Evolutionary conservation across 1,140 invertebrate species (phyloP).

Genomic region (Drosophila tropicalis): DNA sequence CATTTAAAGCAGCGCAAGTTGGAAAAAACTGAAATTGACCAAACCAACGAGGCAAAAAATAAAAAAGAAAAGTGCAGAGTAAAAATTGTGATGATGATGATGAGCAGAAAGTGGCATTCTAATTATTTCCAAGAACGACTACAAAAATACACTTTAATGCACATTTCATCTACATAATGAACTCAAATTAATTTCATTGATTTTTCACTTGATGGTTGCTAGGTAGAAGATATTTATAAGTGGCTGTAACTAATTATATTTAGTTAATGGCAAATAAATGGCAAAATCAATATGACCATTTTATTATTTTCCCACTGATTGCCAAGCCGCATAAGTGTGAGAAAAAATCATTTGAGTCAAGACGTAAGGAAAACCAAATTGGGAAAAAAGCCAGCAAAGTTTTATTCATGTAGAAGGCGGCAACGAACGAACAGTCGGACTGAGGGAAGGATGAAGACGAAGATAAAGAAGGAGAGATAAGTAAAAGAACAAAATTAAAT

Average conservation of each 20-base stretch:
- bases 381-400: slow-evolving; percentile 43
- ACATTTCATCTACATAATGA: neutral
- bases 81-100: neutral
- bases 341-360: neutral
- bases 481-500: slow-evolving; percentile 82
- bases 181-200: neutral
- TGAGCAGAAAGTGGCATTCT: neutral
- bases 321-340: neutral
- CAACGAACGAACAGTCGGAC: neutral
- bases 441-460: slow-evolving; percentile 4
- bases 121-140: neutral
- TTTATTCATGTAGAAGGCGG: neutral
- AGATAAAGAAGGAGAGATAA: slow-evolving; percentile 57
- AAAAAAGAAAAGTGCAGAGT: neutral
- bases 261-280: slow-evolving; percentile 18
- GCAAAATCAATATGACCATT: slow-evolving; percentile 55
- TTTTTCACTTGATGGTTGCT: neutral
- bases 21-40: slow-evolving; percentile 13
- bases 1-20: slow-evolving; percentile 70
- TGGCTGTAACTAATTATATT: slow-evolving; percentile 22
- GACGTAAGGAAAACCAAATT: neutral
- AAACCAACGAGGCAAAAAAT: neutral
- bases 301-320: slow-evolving; percentile 15
- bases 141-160: neutral
- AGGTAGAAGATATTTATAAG: neutral